A percentile compares a stretch with the other conserved stretches of the same genome.
phyloP scores from a whole-genome alignment of 2,888 invertebrate species.

The Platycheirus rosarum region DNA sequence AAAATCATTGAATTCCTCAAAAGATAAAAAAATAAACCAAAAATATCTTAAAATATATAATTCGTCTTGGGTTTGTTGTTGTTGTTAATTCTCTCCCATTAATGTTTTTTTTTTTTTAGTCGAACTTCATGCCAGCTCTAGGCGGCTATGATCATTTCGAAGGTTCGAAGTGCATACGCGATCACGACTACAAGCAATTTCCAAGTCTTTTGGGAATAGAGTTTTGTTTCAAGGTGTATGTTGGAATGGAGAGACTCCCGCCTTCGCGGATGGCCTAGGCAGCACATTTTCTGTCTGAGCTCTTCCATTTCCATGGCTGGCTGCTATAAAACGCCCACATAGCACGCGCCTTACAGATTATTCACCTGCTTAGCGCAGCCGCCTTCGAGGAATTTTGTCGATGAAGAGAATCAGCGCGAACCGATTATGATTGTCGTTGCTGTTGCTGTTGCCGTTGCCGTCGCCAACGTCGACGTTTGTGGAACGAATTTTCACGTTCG shows the following conservation, averaged over 20 bases:
- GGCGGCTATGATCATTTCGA: constrained; percentile 6
- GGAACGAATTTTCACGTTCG: constrained; percentile 41
- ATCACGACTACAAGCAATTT: constrained; percentile 3
- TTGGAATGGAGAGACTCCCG: neutral
- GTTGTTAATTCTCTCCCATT: neutral
- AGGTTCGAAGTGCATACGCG: neutral
- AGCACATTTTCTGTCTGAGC: constrained; percentile 44
- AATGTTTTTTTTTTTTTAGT: neutral
- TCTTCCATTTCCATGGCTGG: constrained; percentile 36
- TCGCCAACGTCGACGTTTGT: constrained; percentile 23
- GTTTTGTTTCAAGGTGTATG: constrained; percentile 11
- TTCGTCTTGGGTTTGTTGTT: constrained; percentile 46
- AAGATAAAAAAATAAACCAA: constrained; percentile 64
- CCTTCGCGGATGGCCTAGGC: neutral
- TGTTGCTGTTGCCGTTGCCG: too few species aligned
- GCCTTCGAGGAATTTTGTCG: constrained; percentile 37
- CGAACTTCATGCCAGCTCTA: neutral
- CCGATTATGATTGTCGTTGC: constrained; percentile 23
- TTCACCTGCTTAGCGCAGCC: constrained; percentile 63
- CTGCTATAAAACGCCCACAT: constrained; percentile 68
- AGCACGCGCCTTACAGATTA: constrained; percentile 71
- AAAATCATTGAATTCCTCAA: constrained; percentile 51
- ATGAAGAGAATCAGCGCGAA: constrained; percentile 35
- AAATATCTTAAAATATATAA: constrained; percentile 66
- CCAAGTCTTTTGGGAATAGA: neutral